Evolutionary conservation across 2,797 vertebrate genomes (phyloP).

Genomic region (Esox lucius): DNA sequence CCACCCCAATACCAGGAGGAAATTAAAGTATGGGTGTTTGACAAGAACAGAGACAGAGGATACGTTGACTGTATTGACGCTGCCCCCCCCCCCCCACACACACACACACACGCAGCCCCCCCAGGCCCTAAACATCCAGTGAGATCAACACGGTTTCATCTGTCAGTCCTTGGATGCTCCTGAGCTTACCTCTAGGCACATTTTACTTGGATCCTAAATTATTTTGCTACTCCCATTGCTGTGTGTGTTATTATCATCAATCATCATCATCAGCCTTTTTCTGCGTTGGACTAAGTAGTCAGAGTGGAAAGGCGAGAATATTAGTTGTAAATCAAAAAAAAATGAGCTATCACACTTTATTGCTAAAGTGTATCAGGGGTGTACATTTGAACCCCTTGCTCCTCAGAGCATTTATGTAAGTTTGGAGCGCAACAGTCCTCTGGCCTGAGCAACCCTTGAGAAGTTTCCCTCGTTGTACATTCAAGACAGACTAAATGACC

Average conservation of each 20-base stretch:
- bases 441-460: conserved; percentile 17
- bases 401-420: background rate
- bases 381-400: background rate
- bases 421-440: background rate
- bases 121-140: background rate
- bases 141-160: background rate
- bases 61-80: background rate
- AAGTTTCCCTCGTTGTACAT: conserved; percentile 1
- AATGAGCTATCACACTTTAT: background rate
- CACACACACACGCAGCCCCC: too few species aligned
- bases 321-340: background rate
- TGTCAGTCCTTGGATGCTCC: background rate
- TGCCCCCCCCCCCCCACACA: background rate
- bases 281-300: background rate
- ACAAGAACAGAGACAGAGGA: background rate
- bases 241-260: background rate
- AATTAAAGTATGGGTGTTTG: background rate
- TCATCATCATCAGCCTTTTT: background rate
- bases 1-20: background rate
- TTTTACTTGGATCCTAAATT: background rate
- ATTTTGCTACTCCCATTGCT: background rate
- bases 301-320: background rate
- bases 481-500: conserved; percentile 54
- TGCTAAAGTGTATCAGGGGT: background rate
- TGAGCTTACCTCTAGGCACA: background rate